phyloP scores from a whole-genome alignment of 2,888 invertebrate species.

The Cataglyphis albicans region DNA sequence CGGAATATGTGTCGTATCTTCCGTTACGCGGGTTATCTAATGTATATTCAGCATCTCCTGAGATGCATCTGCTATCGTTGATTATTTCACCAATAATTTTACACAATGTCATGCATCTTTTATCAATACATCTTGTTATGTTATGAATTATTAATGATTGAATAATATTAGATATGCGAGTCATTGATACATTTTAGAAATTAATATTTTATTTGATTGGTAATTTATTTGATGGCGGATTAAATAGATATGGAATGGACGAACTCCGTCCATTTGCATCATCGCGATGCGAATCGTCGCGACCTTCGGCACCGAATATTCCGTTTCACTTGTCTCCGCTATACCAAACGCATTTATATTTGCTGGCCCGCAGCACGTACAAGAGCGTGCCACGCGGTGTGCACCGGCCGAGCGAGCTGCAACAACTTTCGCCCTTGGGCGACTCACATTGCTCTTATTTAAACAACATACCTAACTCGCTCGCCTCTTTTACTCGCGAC shows the following conservation, averaged over 20 bases:
- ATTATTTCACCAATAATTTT: not conserved
- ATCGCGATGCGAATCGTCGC: slow-evolving; percentile 24
- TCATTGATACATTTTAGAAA: not conserved
- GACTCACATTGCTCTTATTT: slow-evolving; percentile 84
- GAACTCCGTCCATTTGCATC: slow-evolving; percentile 4
- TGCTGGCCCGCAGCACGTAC: slow-evolving; percentile 63
- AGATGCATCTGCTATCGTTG: not conserved
- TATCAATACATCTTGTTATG: not conserved
- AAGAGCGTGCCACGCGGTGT: slow-evolving; percentile 68
- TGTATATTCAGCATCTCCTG: not conserved
- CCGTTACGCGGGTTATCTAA: slow-evolving; percentile 39
- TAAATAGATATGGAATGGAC: not conserved
- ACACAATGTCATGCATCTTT: not conserved
- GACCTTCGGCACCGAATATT: slow-evolving; percentile 71
- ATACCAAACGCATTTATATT: slow-evolving; percentile 75
- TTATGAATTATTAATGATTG: not conserved
- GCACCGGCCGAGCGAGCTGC: slow-evolving; percentile 72
- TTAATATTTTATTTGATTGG: not conserved
- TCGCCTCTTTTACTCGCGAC: slow-evolving; percentile 81
- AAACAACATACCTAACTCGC: slow-evolving; percentile 85
- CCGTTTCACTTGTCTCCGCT: slow-evolving; percentile 76
- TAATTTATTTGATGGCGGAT: not conserved
- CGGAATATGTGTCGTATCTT: slow-evolving; percentile 33
- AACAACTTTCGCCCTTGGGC: slow-evolving; percentile 85
- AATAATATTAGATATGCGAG: not conserved